These are phyloP conservation scores for Pantherophis guttatus DNA, from an alignment of 2,113 vertebrate genomes.

Conservation along the genomic window DNA sequence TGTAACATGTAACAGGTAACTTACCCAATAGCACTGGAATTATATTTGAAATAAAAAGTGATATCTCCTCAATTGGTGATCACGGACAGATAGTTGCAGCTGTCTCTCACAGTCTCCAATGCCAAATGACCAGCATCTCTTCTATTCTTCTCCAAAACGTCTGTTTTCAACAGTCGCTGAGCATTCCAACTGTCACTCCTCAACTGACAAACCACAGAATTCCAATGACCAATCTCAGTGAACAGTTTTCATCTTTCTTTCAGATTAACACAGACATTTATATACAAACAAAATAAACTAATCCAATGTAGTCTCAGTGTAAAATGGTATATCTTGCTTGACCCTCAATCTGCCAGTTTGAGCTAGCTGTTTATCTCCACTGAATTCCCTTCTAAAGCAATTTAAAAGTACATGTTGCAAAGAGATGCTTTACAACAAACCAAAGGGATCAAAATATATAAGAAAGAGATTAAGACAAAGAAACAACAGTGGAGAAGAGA, in stretches of 20 bases:
- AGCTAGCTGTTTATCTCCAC: neutral
- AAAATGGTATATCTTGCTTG: neutral
- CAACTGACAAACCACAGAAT: neutral
- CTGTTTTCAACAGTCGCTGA: neutral
- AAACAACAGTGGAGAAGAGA: neutral
- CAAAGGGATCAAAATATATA: neutral
- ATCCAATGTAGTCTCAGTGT: neutral
- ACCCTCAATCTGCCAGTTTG: neutral
- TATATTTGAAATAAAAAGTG: neutral
- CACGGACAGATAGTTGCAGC: neutral
- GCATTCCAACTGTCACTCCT: neutral
- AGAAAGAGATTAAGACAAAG: neutral
- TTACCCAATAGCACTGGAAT: neutral
- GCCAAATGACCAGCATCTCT: neutral
- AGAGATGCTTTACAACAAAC: neutral
- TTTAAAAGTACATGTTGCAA: neutral
- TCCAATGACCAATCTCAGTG: neutral
- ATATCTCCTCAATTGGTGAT: neutral
- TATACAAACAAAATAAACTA: neutral
- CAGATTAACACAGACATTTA: neutral
- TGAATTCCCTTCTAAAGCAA: neutral
- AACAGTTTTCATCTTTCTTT: neutral
- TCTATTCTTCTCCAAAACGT: neutral
- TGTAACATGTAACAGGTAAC: neutral
- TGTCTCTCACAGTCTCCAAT: neutral